Conservation (phyloP, 2,797 vertebrate genomes). For the Poeciliopsis paucimaculata region DNA sequence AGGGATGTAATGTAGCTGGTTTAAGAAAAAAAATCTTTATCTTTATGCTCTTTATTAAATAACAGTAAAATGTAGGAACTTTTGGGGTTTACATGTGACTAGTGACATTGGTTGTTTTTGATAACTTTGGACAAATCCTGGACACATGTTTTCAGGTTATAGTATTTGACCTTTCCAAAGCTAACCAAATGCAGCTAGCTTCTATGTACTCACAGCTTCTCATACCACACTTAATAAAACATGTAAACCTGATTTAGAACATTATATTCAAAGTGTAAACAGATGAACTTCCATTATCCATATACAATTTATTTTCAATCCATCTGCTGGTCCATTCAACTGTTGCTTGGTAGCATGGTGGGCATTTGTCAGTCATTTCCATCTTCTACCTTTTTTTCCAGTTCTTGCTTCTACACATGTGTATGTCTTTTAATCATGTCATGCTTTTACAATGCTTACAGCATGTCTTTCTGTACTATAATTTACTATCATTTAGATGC, state of each 20-base stretch:
- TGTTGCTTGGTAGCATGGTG: conserved; percentile 6
- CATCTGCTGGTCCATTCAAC: conserved; percentile 16
- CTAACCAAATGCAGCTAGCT: background rate
- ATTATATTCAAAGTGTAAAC: background rate
- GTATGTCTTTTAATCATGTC: conserved; percentile 52
- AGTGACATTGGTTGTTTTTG: background rate
- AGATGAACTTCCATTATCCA: conserved; percentile 9
- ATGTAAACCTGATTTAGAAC: background rate
- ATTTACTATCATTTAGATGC: conserved; percentile 50
- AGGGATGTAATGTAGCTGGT: background rate
- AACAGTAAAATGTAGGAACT: background rate
- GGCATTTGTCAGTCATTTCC: background rate
- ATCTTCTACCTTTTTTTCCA: conserved; percentile 10
- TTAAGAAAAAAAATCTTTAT: background rate
- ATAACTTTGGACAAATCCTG: background rate
- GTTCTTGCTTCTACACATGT: conserved; percentile 43
- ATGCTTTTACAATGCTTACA: conserved; percentile 44
- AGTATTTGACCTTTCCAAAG: conserved; percentile 17
- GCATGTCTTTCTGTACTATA: conserved; percentile 40
- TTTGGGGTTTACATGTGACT: background rate
- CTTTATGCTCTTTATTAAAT: background rate
- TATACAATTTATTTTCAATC: background rate
- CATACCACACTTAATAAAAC: background rate
- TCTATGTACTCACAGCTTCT: background rate
- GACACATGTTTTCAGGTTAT: background rate